Base-by-base conservation (phyloP, 2,888 invertebrate genomes). In the Exocentrus adspersus region DNA sequence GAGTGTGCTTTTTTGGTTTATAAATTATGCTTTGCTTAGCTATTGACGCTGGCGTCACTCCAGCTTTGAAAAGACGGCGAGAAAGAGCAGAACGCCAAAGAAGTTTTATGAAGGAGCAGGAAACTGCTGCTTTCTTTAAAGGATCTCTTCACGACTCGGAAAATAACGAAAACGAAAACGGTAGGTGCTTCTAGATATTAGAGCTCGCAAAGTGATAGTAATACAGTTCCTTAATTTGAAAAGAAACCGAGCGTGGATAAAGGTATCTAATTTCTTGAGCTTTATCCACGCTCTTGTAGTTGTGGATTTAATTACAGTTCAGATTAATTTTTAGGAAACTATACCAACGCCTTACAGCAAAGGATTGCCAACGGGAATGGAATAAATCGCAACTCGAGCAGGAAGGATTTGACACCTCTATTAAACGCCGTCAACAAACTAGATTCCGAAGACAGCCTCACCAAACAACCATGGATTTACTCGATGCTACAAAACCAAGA, bases 21-120 rank as follows among this genome's bases (percentile, higher is more conserved):
- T 42, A 24, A 59, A 60, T 70, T 69, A 63, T 72, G 71, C 75
- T 73, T 75, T 77, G 79, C 79, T 77, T 79, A 83, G 84, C 81
- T 64, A 81, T 79, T 74, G 88, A 88, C 76, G 91, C 90, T 77
- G 94, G 93, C 73, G 89, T 94, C 21, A 94, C 91, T 21, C 91
- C 94, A 45, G 93, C 92, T 56, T 84, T 95, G 67, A 87, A 92
- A 75, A 87, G 93, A 74, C 86, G 95, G 65, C 86, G 94, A 65
- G 94, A 94, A 78, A 87, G 95, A 68, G 93, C 90, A 46, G 93
- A 94, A 73, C 86, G 95, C 66, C 94, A 95, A 79, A 89, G 92
- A 59, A 92, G 91, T 78, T 93, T 94, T 77, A 90, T 93, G 75
- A 88, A 89, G 76, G 93, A 94, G 75, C 94, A 92, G 78, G 92